These are phyloP conservation scores for Rhodophaea formosa DNA, from an alignment of 2,888 invertebrate genomes.

Conservation along the genomic window DNA sequence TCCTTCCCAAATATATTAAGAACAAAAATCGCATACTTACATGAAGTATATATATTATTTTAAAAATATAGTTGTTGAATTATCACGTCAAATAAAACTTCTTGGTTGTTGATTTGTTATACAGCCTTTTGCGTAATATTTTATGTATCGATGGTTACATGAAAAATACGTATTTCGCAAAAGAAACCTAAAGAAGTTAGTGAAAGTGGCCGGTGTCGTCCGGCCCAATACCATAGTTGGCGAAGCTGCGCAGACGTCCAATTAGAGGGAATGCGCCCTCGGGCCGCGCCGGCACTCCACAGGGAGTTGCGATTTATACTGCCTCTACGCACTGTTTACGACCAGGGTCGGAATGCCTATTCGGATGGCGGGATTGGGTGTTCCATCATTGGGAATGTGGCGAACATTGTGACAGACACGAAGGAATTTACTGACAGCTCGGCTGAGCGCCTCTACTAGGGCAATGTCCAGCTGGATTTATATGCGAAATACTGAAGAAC, in stretches of 20 bases:
- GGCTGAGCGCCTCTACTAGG: neutral
- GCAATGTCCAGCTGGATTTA: neutral
- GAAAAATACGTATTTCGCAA: constrained; percentile 23
- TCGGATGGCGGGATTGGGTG: constrained; percentile 23
- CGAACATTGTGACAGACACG: constrained; percentile 10
- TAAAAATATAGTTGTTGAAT: too few relatives aligned
- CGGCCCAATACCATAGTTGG: constrained; percentile 60
- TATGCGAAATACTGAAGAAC: neutral
- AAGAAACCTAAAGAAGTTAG: constrained; percentile 57
- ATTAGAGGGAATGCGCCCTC: constrained; percentile 75
- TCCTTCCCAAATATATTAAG: too few relatives aligned
- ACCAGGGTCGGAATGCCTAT: constrained; percentile 21
- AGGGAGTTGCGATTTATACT: constrained; percentile 55
- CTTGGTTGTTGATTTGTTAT: too few relatives aligned
- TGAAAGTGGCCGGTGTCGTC: constrained; percentile 65
- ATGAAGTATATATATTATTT: too few relatives aligned
- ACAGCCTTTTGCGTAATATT: too few relatives aligned
- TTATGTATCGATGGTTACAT: constrained; percentile 8
- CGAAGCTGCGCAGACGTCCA: constrained; percentile 61
- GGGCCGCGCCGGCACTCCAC: constrained; percentile 49
- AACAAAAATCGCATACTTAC: too few relatives aligned
- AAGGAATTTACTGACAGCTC: constrained; percentile 11
- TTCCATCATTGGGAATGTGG: constrained; percentile 21
- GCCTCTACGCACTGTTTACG: constrained; percentile 32
- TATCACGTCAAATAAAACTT: too few relatives aligned